Percentiles rank a stretch among this genome's conserved stretches.
These are phyloP conservation scores for Chromoteleia sp. DNA, from an alignment of 2,888 invertebrate species.

Conservation along the genomic window DNA sequence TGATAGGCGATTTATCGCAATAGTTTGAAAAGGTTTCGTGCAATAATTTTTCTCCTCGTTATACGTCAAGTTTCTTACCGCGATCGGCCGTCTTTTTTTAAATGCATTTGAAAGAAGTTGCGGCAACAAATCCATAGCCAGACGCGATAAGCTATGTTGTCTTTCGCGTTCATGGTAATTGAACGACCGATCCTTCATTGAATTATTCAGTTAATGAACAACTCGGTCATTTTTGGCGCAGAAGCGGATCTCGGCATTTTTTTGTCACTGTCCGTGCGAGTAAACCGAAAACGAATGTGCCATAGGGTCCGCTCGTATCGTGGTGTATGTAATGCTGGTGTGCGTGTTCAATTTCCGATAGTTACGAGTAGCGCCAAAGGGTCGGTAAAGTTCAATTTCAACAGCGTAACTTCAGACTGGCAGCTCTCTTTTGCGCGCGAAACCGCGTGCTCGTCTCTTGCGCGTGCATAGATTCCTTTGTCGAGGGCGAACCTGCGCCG, in stretches of 20 bases:
- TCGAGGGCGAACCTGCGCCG: slow-evolving; percentile 54
- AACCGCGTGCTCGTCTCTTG: slow-evolving; percentile 54
- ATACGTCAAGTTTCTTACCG: no score
- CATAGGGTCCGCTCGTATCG: slow-evolving; percentile 47
- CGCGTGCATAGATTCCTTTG: slow-evolving; percentile 73
- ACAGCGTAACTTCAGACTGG: slow-evolving; percentile 74
- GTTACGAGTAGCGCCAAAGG: slow-evolving; percentile 77
- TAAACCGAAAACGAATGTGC: slow-evolving; percentile 63
- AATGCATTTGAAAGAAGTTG: slow-evolving; percentile 41
- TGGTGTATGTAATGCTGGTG: slow-evolving; percentile 65
- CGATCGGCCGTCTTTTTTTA: no score
- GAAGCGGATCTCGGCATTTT: slow-evolving; percentile 42
- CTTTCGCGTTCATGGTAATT: slow-evolving; percentile 38
- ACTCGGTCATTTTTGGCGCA: slow-evolving; percentile 62
- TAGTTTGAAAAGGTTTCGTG: no score
- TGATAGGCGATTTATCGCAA: no score
- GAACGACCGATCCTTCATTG: slow-evolving; percentile 45
- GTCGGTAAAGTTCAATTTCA: slow-evolving; percentile 79
- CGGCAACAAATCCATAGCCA: slow-evolving; percentile 28
- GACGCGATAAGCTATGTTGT: slow-evolving; percentile 4
- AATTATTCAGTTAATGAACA: slow-evolving; percentile 68
- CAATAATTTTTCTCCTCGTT: no score
- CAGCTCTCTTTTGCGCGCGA: slow-evolving; percentile 59
- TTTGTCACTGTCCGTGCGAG: slow-evolving; percentile 39
- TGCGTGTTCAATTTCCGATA: slow-evolving; percentile 79